Evolutionary conservation across 2,888 invertebrate genomes (phyloP), one percentile per base, ranked within the genome.

Genomic region (Cephus sareptanus): DNA sequence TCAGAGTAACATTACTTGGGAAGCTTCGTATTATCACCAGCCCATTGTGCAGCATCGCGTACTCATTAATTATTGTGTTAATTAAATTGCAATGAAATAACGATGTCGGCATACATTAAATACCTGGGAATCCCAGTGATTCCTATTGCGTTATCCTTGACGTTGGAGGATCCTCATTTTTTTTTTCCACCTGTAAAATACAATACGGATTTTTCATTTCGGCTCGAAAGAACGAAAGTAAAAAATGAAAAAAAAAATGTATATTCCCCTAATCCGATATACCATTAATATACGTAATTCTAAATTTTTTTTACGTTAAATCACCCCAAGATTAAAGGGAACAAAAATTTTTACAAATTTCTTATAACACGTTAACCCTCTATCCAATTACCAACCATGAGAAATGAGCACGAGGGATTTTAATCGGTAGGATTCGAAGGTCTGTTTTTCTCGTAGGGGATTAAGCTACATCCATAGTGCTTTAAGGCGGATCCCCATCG

Each of bases 61-160:
- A 33, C 77, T 77, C 77, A 40, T 77, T 77, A 77, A 77, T 77
- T 77, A 77, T 77, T 77, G 77, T 75, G 69, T 75, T 77, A 77
- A 77, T 77, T 75, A 77, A 75, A 77, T 77, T 75, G 40, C 75
- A 74, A 77, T 75, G 70, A 37, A 77, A 77, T 75, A 75, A 75
- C 73, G 74, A 35, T 34, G 74, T 71, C 30, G 35, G 23, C 23
- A 9, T 2, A 9, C 23, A 56, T 23, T 9, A 56, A 56, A 56
- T 56, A 56, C 56, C 56, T 56, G 56, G 56, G 56, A 56, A 23
- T 56, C 23, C 56, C 56, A 4, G 23, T 2, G 23, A 56, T 23
- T 56, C 56, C 15, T 23, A 15, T 56, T 23, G 9, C 23, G 23
- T 56, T 56, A 9, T 23, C 23, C 23, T 23, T 23, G 15, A 23